Evolutionary conservation across 2,797 vertebrate genomes (phyloP).

Genomic region (Ispidina lecontei): DNA sequence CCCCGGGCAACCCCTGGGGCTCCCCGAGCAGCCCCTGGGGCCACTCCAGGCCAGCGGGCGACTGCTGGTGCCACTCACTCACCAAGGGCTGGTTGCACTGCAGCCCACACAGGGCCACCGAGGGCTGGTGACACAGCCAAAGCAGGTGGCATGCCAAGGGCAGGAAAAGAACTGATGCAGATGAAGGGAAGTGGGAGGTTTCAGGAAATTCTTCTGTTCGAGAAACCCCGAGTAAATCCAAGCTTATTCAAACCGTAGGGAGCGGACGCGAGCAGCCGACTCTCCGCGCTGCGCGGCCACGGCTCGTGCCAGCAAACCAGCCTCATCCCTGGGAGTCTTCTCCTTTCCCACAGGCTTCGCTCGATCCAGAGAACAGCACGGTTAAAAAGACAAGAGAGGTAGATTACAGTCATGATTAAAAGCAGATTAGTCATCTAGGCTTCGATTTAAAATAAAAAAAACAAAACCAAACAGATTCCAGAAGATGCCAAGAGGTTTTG

Average conservation of each 20-base stretch:
- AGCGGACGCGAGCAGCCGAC: slow-evolving; percentile 37
- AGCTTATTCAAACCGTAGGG: slow-evolving; percentile 91
- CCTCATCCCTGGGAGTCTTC: slow-evolving; percentile 57
- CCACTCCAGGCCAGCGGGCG: background rate
- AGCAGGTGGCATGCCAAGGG: slow-evolving; percentile 6
- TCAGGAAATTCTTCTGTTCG: slow-evolving; percentile 1
- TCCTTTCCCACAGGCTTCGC: slow-evolving; percentile 68
- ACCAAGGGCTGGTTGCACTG: background rate
- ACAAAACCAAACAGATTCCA: slow-evolving; percentile 50
- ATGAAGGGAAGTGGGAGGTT: slow-evolving; percentile 8
- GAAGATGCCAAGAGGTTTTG: slow-evolving; percentile 74
- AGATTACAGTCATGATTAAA: slow-evolving; percentile 91
- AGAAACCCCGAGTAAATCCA: slow-evolving; percentile 68
- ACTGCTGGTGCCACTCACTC: background rate
- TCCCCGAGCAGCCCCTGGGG: too few species aligned
- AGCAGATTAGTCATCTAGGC: slow-evolving; percentile 82
- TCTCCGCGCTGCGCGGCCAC: background rate
- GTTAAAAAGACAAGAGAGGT: slow-evolving; percentile 91
- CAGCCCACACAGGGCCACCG: slow-evolving; percentile 2
- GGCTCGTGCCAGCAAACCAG: slow-evolving; percentile 12
- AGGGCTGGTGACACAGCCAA: slow-evolving; percentile 24
- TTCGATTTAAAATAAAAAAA: slow-evolving; percentile 70
- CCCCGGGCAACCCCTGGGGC: background rate
- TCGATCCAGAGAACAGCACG: slow-evolving; percentile 83
- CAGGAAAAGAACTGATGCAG: slow-evolving; percentile 62